These are phyloP conservation scores for Nectonema munidae DNA, from an alignment of 2,888 invertebrate species.

Conservation along the genomic window DNA sequence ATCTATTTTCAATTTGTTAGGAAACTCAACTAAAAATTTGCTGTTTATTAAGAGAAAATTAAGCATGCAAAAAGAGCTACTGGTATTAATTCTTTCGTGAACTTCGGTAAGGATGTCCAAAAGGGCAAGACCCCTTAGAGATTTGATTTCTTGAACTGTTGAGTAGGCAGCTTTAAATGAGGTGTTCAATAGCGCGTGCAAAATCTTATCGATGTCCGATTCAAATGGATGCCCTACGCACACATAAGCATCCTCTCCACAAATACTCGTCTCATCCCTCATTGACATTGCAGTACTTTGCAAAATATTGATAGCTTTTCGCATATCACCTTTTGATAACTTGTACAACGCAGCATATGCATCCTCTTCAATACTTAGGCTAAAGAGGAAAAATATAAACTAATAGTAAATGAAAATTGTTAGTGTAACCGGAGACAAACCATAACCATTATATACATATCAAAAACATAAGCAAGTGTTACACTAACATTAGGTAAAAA, in stretches of 20 bases:
- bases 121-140: conserved; percentile 52
- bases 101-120: conserved; percentile 68
- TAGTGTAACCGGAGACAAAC: no score
- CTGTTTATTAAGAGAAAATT: conserved; percentile 10
- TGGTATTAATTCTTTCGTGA: conserved; percentile 48
- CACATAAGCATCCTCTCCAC: conserved; percentile 55
- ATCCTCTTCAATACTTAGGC: conserved; percentile 48
- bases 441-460: no score
- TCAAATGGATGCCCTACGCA: conserved; percentile 84
- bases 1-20: no score
- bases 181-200: conserved; percentile 38
- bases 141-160: not conserved
- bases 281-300: conserved; percentile 28
- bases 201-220: conserved; percentile 49
- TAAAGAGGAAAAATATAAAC: conserved; percentile 23
- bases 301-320: conserved; percentile 69
- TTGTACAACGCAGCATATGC: conserved; percentile 57
- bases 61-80: conserved; percentile 29
- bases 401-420: no score
- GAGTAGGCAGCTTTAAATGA: conserved; percentile 18
- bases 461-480: not conserved
- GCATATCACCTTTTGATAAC: conserved; percentile 79
- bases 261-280: not conserved
- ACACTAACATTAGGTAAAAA: conserved; percentile 13
- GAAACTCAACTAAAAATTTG: not conserved